Evolutionary conservation across 1,140 invertebrate species (phyloP).

Genomic region (Ladona fulva): DNA sequence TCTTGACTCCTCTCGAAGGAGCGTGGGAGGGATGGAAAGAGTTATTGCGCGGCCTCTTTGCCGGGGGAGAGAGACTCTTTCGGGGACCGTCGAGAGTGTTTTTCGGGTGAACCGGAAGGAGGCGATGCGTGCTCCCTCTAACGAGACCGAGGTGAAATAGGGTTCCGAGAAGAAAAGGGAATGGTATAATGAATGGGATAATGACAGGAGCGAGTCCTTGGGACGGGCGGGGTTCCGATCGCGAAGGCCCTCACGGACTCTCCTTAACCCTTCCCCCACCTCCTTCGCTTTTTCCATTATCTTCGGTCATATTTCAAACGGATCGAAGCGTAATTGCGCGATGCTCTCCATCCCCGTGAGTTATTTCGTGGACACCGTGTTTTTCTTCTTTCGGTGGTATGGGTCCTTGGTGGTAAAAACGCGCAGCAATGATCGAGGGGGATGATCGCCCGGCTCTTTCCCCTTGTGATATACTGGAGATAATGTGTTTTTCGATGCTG

Average conservation of each 20-base stretch:
- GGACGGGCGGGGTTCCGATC: background rate
- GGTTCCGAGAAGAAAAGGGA: background rate
- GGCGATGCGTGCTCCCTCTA: background rate
- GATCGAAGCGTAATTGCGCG: conserved; percentile 2
- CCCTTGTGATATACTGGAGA: background rate
- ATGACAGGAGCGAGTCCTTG: background rate
- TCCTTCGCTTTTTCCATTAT: background rate
- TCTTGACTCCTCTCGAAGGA: too few species aligned
- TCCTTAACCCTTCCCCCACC: background rate
- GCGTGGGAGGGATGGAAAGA: background rate
- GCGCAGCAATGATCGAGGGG: too few species aligned
- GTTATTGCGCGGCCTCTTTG: background rate
- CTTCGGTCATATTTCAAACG: background rate
- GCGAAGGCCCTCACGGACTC: background rate
- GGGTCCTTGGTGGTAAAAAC: too few species aligned
- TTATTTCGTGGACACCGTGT: background rate
- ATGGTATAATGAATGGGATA: conserved; percentile 1
- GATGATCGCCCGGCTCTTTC: background rate
- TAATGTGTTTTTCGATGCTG: background rate
- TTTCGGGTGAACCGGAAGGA: background rate
- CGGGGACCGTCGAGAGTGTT: background rate
- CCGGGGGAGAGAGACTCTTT: background rate
- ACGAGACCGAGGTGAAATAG: background rate
- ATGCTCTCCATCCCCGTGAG: background rate
- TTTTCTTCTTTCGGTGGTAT: background rate